Base-by-base conservation (phyloP, 2,797 vertebrate species). In the Pseudochirops corinnae region DNA sequence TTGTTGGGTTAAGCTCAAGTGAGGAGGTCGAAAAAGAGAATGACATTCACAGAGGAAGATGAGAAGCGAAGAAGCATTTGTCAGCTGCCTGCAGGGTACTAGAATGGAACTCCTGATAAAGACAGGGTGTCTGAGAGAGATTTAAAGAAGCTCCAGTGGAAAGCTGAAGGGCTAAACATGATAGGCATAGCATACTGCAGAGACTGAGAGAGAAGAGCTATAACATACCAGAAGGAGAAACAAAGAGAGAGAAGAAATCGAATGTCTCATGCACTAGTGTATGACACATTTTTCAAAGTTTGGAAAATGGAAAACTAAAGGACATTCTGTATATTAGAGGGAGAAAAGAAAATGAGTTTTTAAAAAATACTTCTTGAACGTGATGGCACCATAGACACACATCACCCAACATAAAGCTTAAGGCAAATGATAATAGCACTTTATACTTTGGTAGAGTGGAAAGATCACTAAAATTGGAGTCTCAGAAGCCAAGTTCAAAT, bases 11-110 rank as follows among this genome's bases (percentile, higher is more conserved):
- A 82, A 39, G 67, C 67, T 39, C n/a, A 82, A 82, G 18, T 24
- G n/a, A 93, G 5, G 93, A 58, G 58, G n/a, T 74, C 52, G 52
- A 67, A 58, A 14, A 12, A 91, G 55, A 95, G 31, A 91, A 60
- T 55, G n/a, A 55, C 33, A 62, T 90, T 93, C 57, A 50, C 3
- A 67, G 92, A 95, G 56, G 67, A 82, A 91, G 58, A 92, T 56
- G 55, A 28, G 53, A 74, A 33, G 29, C 7, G 7, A 31, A 56
- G 39, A 93, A n/a, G 56, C 28, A 46, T 26, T 60, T 55, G n/a
- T 56, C 46, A 58, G 46, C 6, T 82, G n/a, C 18, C 67, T 82
- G 60, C 31, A 24, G 67, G 90, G 56, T 28, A 55, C 60, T 33
- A 39, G 56, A n/a, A 46, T 46, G 67, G 57, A 46, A 82, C 67